A percentile compares a stretch with the other conserved stretches of the same genome.
phyloP scores from a whole-genome alignment of 2,113 vertebrate species.

The Tupaia tana region DNA sequence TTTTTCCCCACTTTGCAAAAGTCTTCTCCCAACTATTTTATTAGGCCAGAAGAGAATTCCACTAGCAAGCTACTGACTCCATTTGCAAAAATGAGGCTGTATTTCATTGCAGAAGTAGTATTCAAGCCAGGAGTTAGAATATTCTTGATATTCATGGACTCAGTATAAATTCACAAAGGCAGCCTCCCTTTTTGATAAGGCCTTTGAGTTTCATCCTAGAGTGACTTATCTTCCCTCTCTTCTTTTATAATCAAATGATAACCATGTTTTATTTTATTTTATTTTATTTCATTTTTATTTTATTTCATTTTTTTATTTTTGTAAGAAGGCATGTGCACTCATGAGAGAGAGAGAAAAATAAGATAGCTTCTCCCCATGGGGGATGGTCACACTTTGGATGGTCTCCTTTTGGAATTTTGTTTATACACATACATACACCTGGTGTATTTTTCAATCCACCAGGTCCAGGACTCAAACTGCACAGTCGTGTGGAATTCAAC shows the following conservation, averaged over 20 bases:
- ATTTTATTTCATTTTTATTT: no score
- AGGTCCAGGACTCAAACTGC: no score
- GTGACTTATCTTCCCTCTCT: not conserved
- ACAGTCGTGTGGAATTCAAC: no score
- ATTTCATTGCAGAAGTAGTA: constrained; percentile 27
- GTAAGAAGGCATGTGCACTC: no score
- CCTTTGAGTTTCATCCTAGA: not conserved
- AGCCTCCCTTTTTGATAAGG: not conserved
- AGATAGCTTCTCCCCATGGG: no score
- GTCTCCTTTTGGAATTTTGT: no score
- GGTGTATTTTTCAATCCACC: no score
- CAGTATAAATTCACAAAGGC: not conserved
- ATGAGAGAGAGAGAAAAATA: no score
- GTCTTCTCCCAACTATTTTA: constrained; percentile 70
- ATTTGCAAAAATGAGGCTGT: constrained; percentile 45
- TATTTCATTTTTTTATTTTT: no score
- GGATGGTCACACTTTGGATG: no score
- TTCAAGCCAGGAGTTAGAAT: not conserved
- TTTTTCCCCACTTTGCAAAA: constrained; percentile 64
- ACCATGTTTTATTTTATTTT: not conserved
- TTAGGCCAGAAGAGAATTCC: constrained; percentile 49
- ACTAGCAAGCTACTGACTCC: constrained; percentile 41
- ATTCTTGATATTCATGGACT: not conserved
- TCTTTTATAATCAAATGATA: not conserved
- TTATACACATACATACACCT: no score